phyloP scores from a whole-genome alignment of 2,797 vertebrate genomes.

The Eupleurogrammus muticus region DNA sequence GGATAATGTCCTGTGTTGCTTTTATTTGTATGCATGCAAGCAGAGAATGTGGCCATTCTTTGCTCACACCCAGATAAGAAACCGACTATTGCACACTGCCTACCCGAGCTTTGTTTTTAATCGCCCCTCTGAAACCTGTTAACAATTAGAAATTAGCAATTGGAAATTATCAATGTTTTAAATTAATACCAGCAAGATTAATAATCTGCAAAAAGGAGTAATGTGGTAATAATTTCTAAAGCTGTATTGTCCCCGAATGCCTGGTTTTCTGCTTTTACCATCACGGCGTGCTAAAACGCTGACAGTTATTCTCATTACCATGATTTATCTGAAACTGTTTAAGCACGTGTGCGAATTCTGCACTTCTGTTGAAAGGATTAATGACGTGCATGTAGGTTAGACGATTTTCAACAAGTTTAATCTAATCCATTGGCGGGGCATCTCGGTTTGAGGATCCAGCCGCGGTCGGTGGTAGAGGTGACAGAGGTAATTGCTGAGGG shows the following conservation, averaged over 20 bases:
- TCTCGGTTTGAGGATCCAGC: constrained; percentile 28
- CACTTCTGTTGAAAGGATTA: constrained; percentile 45
- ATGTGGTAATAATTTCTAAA: constrained; percentile 1
- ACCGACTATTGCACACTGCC: constrained; percentile 23
- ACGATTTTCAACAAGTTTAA: constrained; percentile 37
- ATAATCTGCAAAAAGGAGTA: constrained; percentile 31
- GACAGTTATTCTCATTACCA: constrained; percentile 41
- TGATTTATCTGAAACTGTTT: constrained; percentile 57
- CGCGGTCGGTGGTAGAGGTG: constrained; percentile 29
- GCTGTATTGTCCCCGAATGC: constrained; percentile 10
- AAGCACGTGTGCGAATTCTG: constrained; percentile 29
- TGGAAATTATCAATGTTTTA: constrained; percentile 51
- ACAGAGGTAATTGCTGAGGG: constrained; percentile 24
- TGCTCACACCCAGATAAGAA: constrained; percentile 59
- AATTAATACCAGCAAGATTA: constrained; percentile 52
- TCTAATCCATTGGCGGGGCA: constrained; percentile 49
- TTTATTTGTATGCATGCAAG: constrained; percentile 79
- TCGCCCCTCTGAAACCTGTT: constrained; percentile 40
- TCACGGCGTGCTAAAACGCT: constrained; percentile 41
- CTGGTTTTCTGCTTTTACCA: constrained; percentile 10
- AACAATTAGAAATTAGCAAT: constrained; percentile 53
- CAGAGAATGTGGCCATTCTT: constrained; percentile 45
- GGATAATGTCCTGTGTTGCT: constrained; percentile 77
- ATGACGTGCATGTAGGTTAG: constrained; percentile 12
- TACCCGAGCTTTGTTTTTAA: constrained; percentile 55